These are phyloP conservation scores for Palaemon carinicauda DNA, from an alignment of 1,140 invertebrate genomes.

Conservation along the genomic window DNA sequence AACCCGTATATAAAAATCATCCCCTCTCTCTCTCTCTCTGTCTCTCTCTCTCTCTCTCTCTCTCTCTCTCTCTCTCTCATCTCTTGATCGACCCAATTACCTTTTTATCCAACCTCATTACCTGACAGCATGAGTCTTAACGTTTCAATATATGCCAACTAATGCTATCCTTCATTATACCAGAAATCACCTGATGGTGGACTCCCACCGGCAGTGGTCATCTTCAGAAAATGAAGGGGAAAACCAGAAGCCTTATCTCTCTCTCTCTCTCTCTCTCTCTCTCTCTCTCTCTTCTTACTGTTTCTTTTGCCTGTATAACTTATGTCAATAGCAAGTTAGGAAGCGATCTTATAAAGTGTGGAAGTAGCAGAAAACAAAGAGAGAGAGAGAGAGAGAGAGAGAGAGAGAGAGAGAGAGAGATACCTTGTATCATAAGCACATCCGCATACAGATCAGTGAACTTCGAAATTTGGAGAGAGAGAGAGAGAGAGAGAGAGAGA, in stretches of 20 bases:
- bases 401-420: background rate
- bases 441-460: background rate
- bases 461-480: background rate
- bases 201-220: background rate
- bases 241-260: background rate
- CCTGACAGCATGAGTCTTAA: background rate
- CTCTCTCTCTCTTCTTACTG: background rate
- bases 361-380: no score
- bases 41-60: constrained; percentile 16
- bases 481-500: background rate
- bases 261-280: constrained; percentile 3
- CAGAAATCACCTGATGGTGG: background rate
- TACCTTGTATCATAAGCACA: background rate
- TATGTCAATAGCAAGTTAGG: no score
- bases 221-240: background rate
- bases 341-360: no score
- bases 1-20: no score
- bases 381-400: constrained; percentile 9
- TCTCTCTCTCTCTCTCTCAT: constrained; percentile 1
- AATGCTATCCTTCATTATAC: background rate
- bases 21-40: background rate
- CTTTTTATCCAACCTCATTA: background rate
- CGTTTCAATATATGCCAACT: no score
- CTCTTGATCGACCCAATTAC: background rate
- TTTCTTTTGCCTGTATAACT: background rate